These are phyloP conservation scores for Lasioglossum leucozonium DNA, from an alignment of 2,888 invertebrate genomes.

Conservation along the genomic window DNA sequence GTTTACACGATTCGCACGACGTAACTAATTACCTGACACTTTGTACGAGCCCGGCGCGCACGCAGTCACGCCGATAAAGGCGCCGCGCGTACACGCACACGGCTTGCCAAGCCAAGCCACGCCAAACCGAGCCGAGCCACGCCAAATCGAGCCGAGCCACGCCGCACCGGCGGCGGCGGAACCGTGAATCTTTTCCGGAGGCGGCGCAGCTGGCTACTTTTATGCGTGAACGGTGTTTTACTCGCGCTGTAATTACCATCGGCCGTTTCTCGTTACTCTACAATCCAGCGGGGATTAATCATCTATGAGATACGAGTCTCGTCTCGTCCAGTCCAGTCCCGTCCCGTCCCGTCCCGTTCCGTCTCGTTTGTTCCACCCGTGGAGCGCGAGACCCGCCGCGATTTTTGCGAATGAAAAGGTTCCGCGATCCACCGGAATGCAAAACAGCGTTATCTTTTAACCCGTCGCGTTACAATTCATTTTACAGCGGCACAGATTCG, in stretches of 20 bases:
- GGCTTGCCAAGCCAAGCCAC: not conserved
- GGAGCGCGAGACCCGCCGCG: conserved; percentile 6
- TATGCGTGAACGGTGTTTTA: conserved; percentile 66
- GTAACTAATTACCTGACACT: conserved; percentile 79
- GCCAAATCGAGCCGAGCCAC: not conserved
- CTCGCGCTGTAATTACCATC: conserved; percentile 64
- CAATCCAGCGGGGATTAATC: conserved; percentile 70
- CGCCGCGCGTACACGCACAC: conserved; percentile 53
- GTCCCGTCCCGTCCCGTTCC: not conserved
- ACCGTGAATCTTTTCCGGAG: conserved; percentile 65
- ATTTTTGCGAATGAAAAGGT: conserved; percentile 20
- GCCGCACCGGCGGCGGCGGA: conserved; percentile 40
- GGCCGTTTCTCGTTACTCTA: conserved; percentile 69
- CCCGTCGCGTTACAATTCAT: not conserved
- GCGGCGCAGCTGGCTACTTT: conserved; percentile 49
- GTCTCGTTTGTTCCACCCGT: not conserved
- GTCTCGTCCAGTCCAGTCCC: conserved; percentile 1
- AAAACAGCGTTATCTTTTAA: conserved; percentile 15
- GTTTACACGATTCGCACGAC: conserved; percentile 74
- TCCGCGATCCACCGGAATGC: conserved; percentile 5
- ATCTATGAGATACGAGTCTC: conserved; percentile 71
- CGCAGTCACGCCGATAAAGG: conserved; percentile 45
- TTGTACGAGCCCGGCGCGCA: conserved; percentile 62
- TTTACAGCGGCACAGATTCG: not conserved
- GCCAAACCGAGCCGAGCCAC: not conserved